Evolutionary conservation across 2,888 invertebrate species (phyloP).

Genomic region (Eurois occulta): DNA sequence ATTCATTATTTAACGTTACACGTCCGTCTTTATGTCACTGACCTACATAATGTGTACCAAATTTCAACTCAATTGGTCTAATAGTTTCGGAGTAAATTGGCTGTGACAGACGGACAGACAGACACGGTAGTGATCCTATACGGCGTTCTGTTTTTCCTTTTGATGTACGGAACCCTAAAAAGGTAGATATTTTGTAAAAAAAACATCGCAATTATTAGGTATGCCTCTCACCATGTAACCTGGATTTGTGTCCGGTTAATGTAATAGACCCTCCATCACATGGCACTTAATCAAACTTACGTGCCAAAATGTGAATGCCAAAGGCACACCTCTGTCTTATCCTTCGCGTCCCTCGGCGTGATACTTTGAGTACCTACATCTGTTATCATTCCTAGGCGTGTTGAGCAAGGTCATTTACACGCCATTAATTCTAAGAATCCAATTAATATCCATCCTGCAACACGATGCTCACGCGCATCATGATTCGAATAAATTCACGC

Average conservation of each 20-base stretch:
- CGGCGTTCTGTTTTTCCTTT: too few species aligned
- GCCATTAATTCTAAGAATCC: constrained; percentile 1
- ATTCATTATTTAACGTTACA: too few species aligned
- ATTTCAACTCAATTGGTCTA: too few species aligned
- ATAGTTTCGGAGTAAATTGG: too few species aligned
- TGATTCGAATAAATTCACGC: constrained; percentile 36
- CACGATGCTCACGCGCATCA: constrained; percentile 30
- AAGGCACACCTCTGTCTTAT: too few species aligned
- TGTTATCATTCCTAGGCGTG: not conserved
- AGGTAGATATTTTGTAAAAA: not conserved
- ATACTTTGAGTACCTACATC: not conserved
- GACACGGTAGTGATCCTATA: too few species aligned
- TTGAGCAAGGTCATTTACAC: constrained; percentile 21
- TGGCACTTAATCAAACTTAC: not conserved
- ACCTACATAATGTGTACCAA: too few species aligned
- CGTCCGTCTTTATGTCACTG: too few species aligned
- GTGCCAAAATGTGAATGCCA: not conserved
- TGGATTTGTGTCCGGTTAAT: not conserved
- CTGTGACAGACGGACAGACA: too few species aligned
- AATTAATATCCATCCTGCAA: constrained; percentile 20
- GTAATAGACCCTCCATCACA: not conserved
- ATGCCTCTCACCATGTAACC: not conserved
- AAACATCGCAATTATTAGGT: not conserved
- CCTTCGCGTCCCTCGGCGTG: not conserved
- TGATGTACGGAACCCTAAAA: too few species aligned